Conservation (phyloP, 2,797 vertebrate species). For the Poecile montanus region DNA sequence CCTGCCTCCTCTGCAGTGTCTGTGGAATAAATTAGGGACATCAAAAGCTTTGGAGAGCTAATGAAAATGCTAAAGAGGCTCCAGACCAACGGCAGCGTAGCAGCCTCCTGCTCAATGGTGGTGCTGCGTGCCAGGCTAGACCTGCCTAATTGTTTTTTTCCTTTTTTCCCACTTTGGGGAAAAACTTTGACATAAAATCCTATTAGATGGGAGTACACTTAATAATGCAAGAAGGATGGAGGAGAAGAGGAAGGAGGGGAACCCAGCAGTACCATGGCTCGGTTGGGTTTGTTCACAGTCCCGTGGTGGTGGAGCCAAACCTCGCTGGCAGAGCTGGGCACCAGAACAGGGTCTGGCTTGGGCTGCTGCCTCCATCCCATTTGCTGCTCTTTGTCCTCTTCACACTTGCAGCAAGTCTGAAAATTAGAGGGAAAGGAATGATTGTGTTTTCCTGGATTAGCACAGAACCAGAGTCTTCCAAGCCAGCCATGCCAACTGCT, state of each 20-base stretch:
- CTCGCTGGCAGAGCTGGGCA: background rate
- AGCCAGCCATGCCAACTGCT: background rate
- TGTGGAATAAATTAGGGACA: background rate
- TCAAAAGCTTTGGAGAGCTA: background rate
- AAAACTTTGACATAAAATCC: background rate
- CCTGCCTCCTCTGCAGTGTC: background rate
- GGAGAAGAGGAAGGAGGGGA: background rate
- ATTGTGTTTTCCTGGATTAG: background rate
- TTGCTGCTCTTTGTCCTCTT: background rate
- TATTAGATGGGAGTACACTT: background rate
- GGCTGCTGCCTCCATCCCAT: background rate
- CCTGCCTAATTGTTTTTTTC: background rate
- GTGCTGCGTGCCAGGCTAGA: background rate
- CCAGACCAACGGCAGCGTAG: background rate
- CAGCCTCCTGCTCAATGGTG: background rate
- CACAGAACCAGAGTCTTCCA: background rate
- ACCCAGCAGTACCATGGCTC: fast-evolving
- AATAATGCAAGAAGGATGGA: background rate
- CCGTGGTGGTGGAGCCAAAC: fast-evolving
- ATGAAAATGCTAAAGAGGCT: background rate
- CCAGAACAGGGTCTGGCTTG: background rate
- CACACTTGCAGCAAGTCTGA: background rate
- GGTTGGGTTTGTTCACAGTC: fast-evolving
- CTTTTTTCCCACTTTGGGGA: background rate
- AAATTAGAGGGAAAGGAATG: background rate